These are phyloP conservation scores for Holothuria leucospilota DNA, from an alignment of 53 echinoderm and acorn worm genomes.

Conservation along the genomic window DNA sequence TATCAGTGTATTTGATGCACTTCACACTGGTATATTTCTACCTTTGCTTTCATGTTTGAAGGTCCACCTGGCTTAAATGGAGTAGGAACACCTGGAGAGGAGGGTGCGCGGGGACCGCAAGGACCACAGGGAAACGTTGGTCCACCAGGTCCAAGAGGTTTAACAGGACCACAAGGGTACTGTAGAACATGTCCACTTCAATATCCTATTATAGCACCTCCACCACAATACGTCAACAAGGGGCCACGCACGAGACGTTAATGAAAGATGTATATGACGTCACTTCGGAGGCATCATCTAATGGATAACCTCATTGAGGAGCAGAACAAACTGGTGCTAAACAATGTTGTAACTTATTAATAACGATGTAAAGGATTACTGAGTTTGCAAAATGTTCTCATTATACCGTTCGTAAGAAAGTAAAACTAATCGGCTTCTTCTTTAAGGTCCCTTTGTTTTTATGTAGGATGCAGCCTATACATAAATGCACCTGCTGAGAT, in stretches of 20 bases:
- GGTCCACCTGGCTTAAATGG: slow-evolving; percentile 38
- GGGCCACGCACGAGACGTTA: slow-evolving; percentile 40
- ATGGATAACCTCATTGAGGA: no score
- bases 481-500: no score
- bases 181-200: slow-evolving; percentile 30
- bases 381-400: no score
- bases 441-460: no score
- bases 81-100: slow-evolving; percentile 31
- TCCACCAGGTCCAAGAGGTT: slow-evolving; percentile 65
- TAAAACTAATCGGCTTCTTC: no score
- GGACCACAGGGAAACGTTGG: slow-evolving; percentile 62
- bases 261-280: background rate
- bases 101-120: slow-evolving; percentile 61
- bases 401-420: no score
- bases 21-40: background rate
- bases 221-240: slow-evolving; percentile 35
- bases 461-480: no score
- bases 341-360: no score
- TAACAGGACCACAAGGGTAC: slow-evolving; percentile 47
- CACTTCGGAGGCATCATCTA: no score
- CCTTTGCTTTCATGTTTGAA: background rate
- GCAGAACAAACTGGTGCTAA: no score
- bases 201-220: slow-evolving; percentile 28
- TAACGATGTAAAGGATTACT: no score
- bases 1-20: no score